Evolutionary conservation across 2,113 vertebrate genomes (phyloP).

Genomic region (Ceyx margarethae): DNA sequence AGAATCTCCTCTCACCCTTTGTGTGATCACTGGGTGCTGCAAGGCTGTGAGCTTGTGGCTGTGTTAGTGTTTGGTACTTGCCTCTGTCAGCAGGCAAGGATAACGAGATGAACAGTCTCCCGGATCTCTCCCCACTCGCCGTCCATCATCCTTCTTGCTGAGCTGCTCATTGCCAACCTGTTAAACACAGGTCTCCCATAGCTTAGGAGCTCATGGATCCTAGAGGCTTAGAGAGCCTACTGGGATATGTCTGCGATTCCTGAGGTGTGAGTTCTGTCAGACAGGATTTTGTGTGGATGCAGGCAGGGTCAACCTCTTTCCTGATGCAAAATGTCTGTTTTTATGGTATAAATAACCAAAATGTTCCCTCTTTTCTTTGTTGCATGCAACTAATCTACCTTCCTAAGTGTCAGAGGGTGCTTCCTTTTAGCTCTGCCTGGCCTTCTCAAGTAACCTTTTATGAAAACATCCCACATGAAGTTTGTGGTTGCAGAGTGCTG

Average conservation of each 20-base stretch:
- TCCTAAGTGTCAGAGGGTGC: not conserved
- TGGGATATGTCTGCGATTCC: not conserved
- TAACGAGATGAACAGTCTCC: not conserved
- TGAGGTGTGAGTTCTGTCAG: not conserved
- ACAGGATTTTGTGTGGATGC: not conserved
- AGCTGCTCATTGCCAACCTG: rapidly evolving
- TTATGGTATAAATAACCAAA: not conserved
- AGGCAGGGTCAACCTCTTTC: not conserved
- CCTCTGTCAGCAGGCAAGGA: no score
- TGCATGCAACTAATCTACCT: not conserved
- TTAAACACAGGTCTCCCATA: not conserved
- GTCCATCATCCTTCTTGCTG: not conserved
- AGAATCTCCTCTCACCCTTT: not conserved
- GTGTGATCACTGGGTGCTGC: not conserved
- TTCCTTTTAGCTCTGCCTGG: not conserved
- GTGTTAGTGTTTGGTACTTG: not conserved
- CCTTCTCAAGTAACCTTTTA: not conserved
- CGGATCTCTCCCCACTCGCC: rapidly evolving
- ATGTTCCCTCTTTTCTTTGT: not conserved
- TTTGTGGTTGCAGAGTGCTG: not conserved
- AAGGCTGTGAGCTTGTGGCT: not conserved
- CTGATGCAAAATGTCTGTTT: not conserved
- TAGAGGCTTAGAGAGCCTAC: not conserved
- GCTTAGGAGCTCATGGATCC: not conserved
- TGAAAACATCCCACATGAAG: not conserved